Evolutionary conservation across 2,888 invertebrate species (phyloP).

Genomic region (Iphiclides podalirius): DNA sequence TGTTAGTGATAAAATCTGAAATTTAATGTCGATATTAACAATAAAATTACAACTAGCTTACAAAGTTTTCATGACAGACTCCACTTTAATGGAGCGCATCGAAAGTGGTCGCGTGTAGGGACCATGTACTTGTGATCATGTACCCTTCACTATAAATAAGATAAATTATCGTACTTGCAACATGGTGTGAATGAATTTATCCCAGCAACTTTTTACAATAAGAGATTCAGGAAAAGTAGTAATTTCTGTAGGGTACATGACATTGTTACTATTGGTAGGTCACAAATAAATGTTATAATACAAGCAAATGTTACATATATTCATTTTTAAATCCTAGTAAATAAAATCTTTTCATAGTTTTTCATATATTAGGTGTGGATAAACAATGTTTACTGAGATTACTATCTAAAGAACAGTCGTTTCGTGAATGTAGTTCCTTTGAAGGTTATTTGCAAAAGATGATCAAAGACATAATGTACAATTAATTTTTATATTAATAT

Average conservation of each 20-base stretch:
- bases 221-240: conserved; percentile 12
- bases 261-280: background rate
- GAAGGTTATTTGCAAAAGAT: background rate
- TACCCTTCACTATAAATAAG: conserved; percentile 1
- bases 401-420: conserved; percentile 1
- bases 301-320: background rate
- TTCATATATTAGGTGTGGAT: conserved; percentile 4
- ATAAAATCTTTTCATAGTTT: conserved; percentile 17
- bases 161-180: background rate
- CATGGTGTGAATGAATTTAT: conserved; percentile 1
- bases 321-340: background rate
- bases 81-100: background rate
- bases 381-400: conserved; percentile 10
- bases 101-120: conserved; percentile 9
- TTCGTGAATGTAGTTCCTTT: conserved; percentile 1
- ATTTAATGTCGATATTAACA: conserved; percentile 16
- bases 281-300: too few species aligned
- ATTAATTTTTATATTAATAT: conserved; percentile 15
- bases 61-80: background rate
- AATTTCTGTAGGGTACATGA: conserved; percentile 1
- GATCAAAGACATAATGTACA: conserved; percentile 8
- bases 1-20: conserved; percentile 20
- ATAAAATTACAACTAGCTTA: conserved; percentile 16
- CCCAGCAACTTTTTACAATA: conserved; percentile 6
- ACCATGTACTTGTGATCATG: conserved; percentile 6